A percentile compares a stretch with the other conserved stretches of the same genome.
Conservation (phyloP, 1,140 invertebrate genomes). For the Lasaia peninsularis region DNA sequence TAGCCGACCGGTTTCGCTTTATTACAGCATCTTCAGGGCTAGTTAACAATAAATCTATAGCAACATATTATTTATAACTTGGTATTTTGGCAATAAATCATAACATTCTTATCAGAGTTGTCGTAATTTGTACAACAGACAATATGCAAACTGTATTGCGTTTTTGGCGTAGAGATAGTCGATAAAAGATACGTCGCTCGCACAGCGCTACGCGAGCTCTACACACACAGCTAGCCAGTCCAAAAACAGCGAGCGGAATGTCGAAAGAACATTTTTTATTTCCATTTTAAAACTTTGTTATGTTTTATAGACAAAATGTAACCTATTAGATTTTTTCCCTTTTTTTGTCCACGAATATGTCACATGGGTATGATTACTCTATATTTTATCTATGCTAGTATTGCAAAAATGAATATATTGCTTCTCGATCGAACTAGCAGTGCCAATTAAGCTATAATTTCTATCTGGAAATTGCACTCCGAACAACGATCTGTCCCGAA, state of each 20-base stretch:
- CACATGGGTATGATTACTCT: too few species aligned
- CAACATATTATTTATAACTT: neutral
- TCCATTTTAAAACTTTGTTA: neutral
- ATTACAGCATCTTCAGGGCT: too few species aligned
- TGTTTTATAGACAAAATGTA: neutral
- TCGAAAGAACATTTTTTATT: neutral
- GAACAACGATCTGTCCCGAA: too few species aligned
- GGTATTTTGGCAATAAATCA: neutral
- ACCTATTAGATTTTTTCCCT: neutral
- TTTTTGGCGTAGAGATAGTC: conserved; percentile 4
- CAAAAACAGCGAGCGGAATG: neutral
- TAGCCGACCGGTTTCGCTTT: too few species aligned
- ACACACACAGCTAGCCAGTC: neutral
- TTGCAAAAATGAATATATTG: too few species aligned
- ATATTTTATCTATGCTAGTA: too few species aligned
- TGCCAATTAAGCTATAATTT: too few species aligned
- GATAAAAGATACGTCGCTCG: conserved; percentile 10
- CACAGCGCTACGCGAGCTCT: neutral
- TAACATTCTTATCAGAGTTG: neutral
- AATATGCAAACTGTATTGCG: neutral
- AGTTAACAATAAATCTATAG: neutral
- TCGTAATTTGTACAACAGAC: neutral
- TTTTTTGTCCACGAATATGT: neutral
- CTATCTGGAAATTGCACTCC: too few species aligned
- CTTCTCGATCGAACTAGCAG: too few species aligned